Percentiles rank a stretch among this genome's conserved stretches.
These are phyloP conservation scores for Tapirus terrestris DNA, from an alignment of 2,113 vertebrate genomes.

Conservation along the genomic window DNA sequence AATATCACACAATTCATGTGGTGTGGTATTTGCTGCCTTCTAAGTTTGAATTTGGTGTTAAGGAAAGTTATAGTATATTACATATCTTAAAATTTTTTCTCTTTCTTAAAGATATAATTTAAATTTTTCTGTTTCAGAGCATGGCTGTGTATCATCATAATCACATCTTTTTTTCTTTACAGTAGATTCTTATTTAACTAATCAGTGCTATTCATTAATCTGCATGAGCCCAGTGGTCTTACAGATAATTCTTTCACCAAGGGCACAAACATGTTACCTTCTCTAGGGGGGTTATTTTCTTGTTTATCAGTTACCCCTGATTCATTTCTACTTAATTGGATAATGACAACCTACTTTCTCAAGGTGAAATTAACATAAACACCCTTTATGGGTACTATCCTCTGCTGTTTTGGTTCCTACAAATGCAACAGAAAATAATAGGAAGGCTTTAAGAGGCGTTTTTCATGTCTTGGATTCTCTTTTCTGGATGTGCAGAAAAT, in stretches of 20 bases:
- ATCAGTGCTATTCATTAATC: slow-evolving; percentile 69
- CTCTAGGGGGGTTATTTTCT: slow-evolving; percentile 59
- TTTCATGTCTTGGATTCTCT: slow-evolving; percentile 69
- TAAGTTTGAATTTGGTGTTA: slow-evolving; percentile 75
- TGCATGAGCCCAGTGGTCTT: slow-evolving; percentile 53
- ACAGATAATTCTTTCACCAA: slow-evolving; percentile 53
- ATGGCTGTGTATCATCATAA: not conserved
- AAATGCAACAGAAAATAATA: slow-evolving; percentile 70
- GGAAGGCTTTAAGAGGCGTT: slow-evolving; percentile 57
- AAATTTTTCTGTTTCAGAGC: slow-evolving; percentile 50
- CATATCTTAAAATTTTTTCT: not conserved
- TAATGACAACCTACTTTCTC: slow-evolving; percentile 69
- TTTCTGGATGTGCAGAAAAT: slow-evolving; percentile 72
- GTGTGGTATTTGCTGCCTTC: slow-evolving; percentile 72
- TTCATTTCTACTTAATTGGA: slow-evolving; percentile 63
- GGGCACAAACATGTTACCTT: slow-evolving; percentile 59
- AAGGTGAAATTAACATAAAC: slow-evolving; percentile 66
- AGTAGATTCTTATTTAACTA: slow-evolving; percentile 42
- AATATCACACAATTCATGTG: slow-evolving; percentile 63
- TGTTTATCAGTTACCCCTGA: slow-evolving; percentile 70
- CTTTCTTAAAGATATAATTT: slow-evolving; percentile 52
- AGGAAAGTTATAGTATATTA: slow-evolving; percentile 17
- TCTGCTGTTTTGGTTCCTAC: slow-evolving; percentile 71
- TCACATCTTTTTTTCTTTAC: slow-evolving; percentile 5
- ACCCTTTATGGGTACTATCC: slow-evolving; percentile 55